phyloP scores from a whole-genome alignment of 2,113 vertebrate genomes.

The Cinclus mexicanus region DNA sequence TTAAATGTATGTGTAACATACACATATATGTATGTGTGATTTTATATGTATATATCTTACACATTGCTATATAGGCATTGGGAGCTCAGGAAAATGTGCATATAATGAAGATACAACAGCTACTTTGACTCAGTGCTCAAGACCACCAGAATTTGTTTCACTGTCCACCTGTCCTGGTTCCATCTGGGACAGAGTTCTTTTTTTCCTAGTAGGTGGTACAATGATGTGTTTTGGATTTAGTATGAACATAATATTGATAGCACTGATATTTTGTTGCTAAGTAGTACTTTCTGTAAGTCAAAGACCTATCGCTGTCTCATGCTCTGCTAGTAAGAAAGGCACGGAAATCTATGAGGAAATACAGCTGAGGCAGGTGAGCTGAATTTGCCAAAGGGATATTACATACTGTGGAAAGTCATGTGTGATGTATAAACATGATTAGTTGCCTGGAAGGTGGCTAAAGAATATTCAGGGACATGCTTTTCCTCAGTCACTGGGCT shows the following conservation, averaged over 20 bases:
- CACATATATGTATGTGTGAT: neutral
- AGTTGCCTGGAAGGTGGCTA: neutral
- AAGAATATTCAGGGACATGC: fast-evolving
- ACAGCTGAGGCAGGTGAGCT: neutral
- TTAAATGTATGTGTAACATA: neutral
- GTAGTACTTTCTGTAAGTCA: neutral
- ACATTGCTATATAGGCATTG: neutral
- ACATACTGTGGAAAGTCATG: neutral
- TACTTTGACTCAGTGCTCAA: neutral
- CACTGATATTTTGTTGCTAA: neutral
- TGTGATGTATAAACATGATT: fast-evolving
- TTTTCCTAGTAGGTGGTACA: neutral
- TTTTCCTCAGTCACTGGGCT: neutral
- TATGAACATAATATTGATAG: neutral
- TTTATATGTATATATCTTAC: neutral
- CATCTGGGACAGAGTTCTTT: neutral
- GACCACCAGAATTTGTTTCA: neutral
- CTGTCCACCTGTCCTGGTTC: neutral
- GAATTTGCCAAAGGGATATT: neutral
- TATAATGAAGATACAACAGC: neutral
- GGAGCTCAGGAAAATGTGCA: neutral
- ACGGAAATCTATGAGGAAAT: neutral
- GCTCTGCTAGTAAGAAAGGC: neutral
- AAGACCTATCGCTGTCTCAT: neutral
- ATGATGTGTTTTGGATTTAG: neutral